Conservation (phyloP, 2,797 vertebrate species). For the Crocidura indochinensis region DNA sequence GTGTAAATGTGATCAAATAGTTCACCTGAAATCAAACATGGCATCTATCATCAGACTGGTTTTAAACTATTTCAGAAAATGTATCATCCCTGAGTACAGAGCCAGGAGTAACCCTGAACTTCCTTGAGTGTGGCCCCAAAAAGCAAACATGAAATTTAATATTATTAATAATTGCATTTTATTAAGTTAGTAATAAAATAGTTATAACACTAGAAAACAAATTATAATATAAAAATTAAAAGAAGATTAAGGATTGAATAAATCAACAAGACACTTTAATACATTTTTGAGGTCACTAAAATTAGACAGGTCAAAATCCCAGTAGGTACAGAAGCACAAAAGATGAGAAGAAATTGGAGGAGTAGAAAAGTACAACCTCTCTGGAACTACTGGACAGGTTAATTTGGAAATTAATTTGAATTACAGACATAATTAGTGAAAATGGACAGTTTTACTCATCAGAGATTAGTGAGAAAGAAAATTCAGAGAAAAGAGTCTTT, state of each 20-base stretch:
- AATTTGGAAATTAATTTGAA: not conserved
- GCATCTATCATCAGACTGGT: not conserved
- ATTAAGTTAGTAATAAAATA: not conserved
- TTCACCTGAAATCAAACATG: not conserved
- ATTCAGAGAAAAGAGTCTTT: not conserved
- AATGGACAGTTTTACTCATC: constrained; percentile 2
- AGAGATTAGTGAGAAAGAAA: not conserved
- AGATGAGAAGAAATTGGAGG: not conserved
- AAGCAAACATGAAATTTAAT: no score
- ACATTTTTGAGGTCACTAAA: not conserved
- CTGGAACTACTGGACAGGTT: not conserved
- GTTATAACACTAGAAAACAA: constrained; percentile 24
- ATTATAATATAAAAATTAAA: not conserved
- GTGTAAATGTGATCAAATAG: not conserved
- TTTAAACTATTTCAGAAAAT: not conserved
- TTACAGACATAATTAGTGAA: not conserved
- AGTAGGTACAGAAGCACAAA: not conserved
- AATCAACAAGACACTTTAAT: not conserved
- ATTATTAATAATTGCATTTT: no score
- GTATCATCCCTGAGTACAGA: no score
- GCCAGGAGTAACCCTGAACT: no score
- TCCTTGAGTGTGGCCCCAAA: no score
- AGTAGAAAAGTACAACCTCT: not conserved
- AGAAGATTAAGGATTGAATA: not conserved
- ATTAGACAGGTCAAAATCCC: not conserved